Evolutionary conservation across 2,888 invertebrate genomes (phyloP), one percentile per base, ranked within the genome.

Genomic region (Scelioninae gen. 1): DNA sequence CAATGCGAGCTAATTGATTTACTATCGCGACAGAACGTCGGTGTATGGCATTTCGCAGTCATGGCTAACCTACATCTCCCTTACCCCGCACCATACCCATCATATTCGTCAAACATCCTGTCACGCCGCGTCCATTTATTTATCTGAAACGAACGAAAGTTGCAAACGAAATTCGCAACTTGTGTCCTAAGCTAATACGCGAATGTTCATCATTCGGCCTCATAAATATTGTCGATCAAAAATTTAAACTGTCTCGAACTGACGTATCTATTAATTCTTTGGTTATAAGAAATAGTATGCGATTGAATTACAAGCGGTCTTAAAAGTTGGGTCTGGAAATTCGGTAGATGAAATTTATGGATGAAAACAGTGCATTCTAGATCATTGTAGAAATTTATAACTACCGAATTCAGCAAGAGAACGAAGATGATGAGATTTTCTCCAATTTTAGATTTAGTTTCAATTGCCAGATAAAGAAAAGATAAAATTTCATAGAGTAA

Each of bases 1-100:
- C 91, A 91, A 89, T 89, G 87, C 89, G 76, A 89, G 88, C 89
- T 92, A 92, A 92, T 92, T 92, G 91, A 92, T 92, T 92, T 92
- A 92, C 90, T 89, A 90, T 90, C 89, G 86, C 84, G 84, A 85
- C 86, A 84, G 85, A 76, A 81, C 82, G 80, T 81, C 77, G 86
- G 74, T 84, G 84, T 85, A 84, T 83, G 87, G 84, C 86, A 74
- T 84, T 86, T 82, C 71, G 75, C 87, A 85, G 86, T 86, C 87
- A 86, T 83, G 85, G 75, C 74, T 83, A 79, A 82, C 84, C 83
- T 78, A 82, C 80, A 82, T 84, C 80, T 80, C 53, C 47, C n/a
- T n/a, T n/a, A n/a, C 47, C 34, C 62, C 13, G 23, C 34, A 40
- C 53, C 58, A n/a, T n/a, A n/a, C 69, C 56, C 75, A 55, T 82